A percentile compares a stretch with the other conserved stretches of the same genome.
Evolutionary conservation across 2,888 invertebrate genomes (phyloP).

Genomic region (Drosophila vallismaia): DNA sequence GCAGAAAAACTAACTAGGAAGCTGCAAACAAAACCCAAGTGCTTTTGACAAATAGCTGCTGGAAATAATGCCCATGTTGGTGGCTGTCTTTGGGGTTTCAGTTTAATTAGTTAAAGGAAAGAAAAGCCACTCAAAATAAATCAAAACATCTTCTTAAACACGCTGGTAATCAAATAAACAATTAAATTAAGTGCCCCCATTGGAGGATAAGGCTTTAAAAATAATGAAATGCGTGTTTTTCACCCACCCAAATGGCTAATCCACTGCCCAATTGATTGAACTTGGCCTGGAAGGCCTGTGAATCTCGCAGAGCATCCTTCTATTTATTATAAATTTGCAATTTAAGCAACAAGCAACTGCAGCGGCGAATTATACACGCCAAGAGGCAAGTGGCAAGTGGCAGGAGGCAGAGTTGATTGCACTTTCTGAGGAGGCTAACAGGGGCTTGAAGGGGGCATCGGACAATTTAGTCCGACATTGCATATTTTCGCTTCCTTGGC

Average conservation of each 20-base stretch:
- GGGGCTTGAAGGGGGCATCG: conserved; percentile 1
- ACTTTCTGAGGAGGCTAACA: conserved; percentile 12
- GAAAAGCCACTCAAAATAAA: background rate
- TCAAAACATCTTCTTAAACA: background rate
- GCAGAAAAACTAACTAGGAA: conserved; percentile 61
- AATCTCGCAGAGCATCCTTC: conserved; percentile 34
- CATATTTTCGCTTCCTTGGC: conserved; percentile 29
- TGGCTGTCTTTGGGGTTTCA: conserved; percentile 2
- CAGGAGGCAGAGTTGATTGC: conserved; percentile 60
- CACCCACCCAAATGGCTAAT: conserved; percentile 36
- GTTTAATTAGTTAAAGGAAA: conserved; percentile 34
- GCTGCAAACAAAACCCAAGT: conserved; percentile 30
- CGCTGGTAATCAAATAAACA: conserved; percentile 18
- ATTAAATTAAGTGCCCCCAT: conserved; percentile 20
- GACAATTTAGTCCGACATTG: conserved; percentile 59
- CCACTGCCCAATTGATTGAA: conserved; percentile 43
- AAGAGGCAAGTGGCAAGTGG: conserved; percentile 33
- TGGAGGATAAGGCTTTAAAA: conserved; percentile 9
- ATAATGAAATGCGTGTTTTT: conserved; percentile 26
- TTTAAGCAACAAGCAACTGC: conserved; percentile 47
- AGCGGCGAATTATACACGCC: conserved; percentile 56
- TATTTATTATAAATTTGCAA: conserved; percentile 67
- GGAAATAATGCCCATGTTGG: conserved; percentile 20
- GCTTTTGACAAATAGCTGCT: conserved; percentile 43
- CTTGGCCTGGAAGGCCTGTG: conserved; percentile 2